phyloP scores from a whole-genome alignment of 2,113 vertebrate species.

The Siniperca chuatsi region DNA sequence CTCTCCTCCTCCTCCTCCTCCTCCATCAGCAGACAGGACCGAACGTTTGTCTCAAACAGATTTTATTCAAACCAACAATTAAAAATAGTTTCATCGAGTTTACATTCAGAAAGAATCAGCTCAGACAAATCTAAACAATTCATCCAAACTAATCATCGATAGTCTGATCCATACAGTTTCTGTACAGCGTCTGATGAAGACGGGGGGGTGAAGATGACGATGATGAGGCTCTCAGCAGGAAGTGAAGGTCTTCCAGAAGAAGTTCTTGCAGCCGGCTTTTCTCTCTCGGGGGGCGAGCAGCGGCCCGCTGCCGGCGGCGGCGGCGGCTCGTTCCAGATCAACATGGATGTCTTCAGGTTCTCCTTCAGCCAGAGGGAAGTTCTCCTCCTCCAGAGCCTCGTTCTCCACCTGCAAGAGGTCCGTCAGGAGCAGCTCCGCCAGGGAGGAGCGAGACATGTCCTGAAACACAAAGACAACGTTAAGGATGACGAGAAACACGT shows the following conservation, averaged over 20 bases:
- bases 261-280: slow-evolving; percentile 99
- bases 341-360: slow-evolving; percentile 90
- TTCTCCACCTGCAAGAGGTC: slow-evolving; percentile 95
- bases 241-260: slow-evolving; percentile 99
- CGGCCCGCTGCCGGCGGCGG: slow-evolving; percentile 73
- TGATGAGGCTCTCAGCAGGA: slow-evolving; percentile 89
- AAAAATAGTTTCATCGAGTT: slow-evolving; percentile 70
- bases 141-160: slow-evolving; percentile 14
- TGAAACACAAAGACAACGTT: too few species aligned
- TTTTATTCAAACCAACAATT: slow-evolving; percentile 75
- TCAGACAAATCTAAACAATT: slow-evolving; percentile 47
- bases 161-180: neutral
- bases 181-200: slow-evolving; percentile 46
- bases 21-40: neutral
- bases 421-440: slow-evolving; percentile 91
- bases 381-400: slow-evolving; percentile 92
- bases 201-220: slow-evolving; percentile 17
- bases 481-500: too few species aligned
- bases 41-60: slow-evolving; percentile 64
- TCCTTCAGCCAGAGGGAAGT: slow-evolving; percentile 79
- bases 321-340: slow-evolving; percentile 88
- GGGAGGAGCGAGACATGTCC: slow-evolving; percentile 89
- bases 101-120: slow-evolving; percentile 67
- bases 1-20: neutral
- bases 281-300: slow-evolving; percentile 93